These are phyloP conservation scores for Cerceris ruficornis DNA, from an alignment of 2,888 invertebrate species.

Conservation along the genomic window DNA sequence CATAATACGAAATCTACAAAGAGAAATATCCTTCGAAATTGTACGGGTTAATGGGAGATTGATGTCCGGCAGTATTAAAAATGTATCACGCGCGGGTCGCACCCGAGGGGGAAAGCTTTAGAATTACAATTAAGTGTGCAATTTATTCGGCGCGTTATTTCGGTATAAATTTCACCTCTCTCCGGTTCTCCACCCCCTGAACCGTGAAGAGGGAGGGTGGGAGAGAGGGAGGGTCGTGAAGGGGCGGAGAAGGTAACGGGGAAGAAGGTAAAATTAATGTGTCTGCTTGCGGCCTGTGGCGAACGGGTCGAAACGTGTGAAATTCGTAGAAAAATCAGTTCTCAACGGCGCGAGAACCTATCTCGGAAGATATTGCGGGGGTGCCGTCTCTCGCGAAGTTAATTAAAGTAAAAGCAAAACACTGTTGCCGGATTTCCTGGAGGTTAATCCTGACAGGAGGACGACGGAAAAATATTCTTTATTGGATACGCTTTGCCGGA, in stretches of 20 bases:
- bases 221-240: conserved; percentile 15
- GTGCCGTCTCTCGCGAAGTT: background rate
- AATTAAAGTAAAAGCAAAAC: conserved; percentile 8
- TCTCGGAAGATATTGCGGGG: background rate
- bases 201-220: background rate
- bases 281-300: conserved; percentile 47
- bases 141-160: conserved; percentile 68
- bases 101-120: conserved; percentile 58
- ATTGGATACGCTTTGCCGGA: too few relatives aligned
- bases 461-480: too few relatives aligned
- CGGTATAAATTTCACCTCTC: conserved; percentile 56
- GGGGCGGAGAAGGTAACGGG: conserved; percentile 29
- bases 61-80: conserved; percentile 73
- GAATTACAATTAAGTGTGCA: conserved; percentile 71
- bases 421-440: background rate
- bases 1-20: conserved; percentile 47
- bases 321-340: conserved; percentile 46
- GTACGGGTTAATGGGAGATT: conserved; percentile 69
- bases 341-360: background rate
- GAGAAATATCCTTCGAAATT: conserved; percentile 49
- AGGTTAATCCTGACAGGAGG: background rate
- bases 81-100: conserved; percentile 69
- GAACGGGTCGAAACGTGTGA: conserved; percentile 32
- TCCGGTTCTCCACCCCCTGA: conserved; percentile 24
- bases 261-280: conserved; percentile 64